These are phyloP conservation scores for Brachyptera risi DNA, from an alignment of 2,888 invertebrate species.

Conservation along the genomic window DNA sequence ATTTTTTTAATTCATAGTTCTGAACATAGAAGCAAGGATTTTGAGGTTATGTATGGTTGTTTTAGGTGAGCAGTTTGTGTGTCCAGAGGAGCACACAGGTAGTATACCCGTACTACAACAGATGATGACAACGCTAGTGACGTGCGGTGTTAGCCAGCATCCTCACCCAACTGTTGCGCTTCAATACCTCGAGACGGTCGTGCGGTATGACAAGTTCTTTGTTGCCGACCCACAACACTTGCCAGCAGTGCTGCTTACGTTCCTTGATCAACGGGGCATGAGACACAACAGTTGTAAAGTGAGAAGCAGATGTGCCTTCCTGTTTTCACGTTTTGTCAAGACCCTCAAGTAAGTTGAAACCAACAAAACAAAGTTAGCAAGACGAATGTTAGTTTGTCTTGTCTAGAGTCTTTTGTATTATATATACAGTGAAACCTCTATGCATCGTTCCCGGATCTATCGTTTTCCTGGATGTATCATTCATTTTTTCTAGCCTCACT, in stretches of 20 bases:
- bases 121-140: constrained; percentile 40
- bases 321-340: constrained; percentile 54
- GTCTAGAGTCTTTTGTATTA: too few species aligned
- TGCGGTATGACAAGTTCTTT: constrained; percentile 54
- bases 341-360: constrained; percentile 46
- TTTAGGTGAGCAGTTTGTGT: too few species aligned
- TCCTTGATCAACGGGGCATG: constrained; percentile 51
- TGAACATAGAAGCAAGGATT: too few species aligned
- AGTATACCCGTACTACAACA: too few species aligned
- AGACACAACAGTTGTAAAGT: constrained; percentile 47
- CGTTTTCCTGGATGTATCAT: too few species aligned
- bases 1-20: too few species aligned
- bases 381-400: not conserved
- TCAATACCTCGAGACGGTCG: constrained; percentile 43
- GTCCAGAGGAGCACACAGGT: too few species aligned
- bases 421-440: too few species aligned
- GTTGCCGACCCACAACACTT: constrained; percentile 46
- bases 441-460: too few species aligned
- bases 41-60: too few species aligned
- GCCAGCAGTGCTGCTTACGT: constrained; percentile 46
- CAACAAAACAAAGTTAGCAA: not conserved
- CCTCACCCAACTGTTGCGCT: constrained; percentile 47
- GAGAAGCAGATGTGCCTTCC: constrained; percentile 50
- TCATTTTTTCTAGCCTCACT: too few species aligned
- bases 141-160: constrained; percentile 46